Percentiles rank a stretch among this genome's conserved stretches.
These are phyloP conservation scores for Leptobrachium ailaonicum DNA, from an alignment of 2,113 vertebrate species.

Conservation along the genomic window DNA sequence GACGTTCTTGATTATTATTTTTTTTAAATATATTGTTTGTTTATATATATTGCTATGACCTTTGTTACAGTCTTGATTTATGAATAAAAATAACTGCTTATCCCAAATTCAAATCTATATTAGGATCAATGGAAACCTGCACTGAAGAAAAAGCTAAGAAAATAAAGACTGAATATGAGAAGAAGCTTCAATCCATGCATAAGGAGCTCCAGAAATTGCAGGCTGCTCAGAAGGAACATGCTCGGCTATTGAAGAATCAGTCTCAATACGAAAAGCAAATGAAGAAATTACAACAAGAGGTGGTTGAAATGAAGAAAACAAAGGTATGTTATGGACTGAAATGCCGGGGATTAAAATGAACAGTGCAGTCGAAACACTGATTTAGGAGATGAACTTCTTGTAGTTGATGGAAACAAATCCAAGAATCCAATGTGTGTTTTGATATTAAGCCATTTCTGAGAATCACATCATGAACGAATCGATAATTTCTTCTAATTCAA, in stretches of 20 bases:
- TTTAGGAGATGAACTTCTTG: no score
- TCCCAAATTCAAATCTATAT: slow-evolving; percentile 2
- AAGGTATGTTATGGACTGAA: slow-evolving; percentile 74
- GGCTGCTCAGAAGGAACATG: slow-evolving; percentile 92
- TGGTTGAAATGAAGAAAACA: slow-evolving; percentile 97
- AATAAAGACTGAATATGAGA: slow-evolving; percentile 90
- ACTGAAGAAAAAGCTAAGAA: slow-evolving; percentile 96
- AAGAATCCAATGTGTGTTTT: no score
- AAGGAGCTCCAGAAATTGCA: slow-evolving; percentile 94
- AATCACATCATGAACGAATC: no score
- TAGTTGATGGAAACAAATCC: no score
- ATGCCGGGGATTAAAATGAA: neutral
- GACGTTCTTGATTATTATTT: no score
- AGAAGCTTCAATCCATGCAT: slow-evolving; percentile 93
- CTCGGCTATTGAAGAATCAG: slow-evolving; percentile 91
- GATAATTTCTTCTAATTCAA: no score
- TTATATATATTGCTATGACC: no score
- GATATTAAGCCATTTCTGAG: no score
- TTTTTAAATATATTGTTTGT: no score
- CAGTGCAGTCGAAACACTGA: neutral
- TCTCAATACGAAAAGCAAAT: slow-evolving; percentile 96
- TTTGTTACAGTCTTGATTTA: no score
- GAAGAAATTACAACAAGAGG: slow-evolving; percentile 91
- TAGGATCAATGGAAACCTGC: slow-evolving; percentile 89
- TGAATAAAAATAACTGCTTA: no score